Evolutionary conservation across 2,797 vertebrate genomes (phyloP).

Genomic region (Poecilia velifera): DNA sequence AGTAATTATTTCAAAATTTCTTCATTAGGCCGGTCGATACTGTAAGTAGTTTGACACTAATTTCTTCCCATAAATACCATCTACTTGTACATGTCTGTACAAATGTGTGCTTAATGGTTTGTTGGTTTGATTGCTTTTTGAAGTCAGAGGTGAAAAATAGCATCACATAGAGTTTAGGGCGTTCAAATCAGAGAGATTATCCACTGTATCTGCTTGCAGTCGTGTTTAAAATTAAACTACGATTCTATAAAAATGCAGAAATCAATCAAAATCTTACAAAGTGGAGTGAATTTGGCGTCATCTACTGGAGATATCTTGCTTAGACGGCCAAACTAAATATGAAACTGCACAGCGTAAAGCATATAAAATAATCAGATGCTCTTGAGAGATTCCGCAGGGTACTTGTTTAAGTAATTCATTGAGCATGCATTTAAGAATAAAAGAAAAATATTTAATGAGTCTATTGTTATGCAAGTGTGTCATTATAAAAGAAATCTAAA

Average conservation of each 20-base stretch:
- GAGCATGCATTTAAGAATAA: neutral
- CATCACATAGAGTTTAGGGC: neutral
- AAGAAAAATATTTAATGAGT: neutral
- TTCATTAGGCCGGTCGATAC: neutral
- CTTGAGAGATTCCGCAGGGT: neutral
- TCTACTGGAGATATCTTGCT: conserved; percentile 5
- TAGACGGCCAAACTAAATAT: neutral
- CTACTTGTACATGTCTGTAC: neutral
- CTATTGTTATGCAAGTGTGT: neutral
- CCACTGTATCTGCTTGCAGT: neutral
- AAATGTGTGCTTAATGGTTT: neutral
- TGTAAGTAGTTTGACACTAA: neutral
- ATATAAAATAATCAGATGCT: neutral
- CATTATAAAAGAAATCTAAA: neutral
- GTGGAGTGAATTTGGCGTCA: conserved; percentile 14
- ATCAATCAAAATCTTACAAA: neutral
- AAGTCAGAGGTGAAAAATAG: neutral
- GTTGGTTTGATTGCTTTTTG: neutral
- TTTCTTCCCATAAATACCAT: neutral
- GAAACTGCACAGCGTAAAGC: neutral
- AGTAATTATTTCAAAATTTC: neutral
- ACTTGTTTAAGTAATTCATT: neutral
- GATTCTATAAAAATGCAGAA: neutral
- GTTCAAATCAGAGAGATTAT: neutral
- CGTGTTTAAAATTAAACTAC: neutral